phyloP scores from a whole-genome alignment of 2,113 vertebrate species.

The Pimephales promelas region DNA sequence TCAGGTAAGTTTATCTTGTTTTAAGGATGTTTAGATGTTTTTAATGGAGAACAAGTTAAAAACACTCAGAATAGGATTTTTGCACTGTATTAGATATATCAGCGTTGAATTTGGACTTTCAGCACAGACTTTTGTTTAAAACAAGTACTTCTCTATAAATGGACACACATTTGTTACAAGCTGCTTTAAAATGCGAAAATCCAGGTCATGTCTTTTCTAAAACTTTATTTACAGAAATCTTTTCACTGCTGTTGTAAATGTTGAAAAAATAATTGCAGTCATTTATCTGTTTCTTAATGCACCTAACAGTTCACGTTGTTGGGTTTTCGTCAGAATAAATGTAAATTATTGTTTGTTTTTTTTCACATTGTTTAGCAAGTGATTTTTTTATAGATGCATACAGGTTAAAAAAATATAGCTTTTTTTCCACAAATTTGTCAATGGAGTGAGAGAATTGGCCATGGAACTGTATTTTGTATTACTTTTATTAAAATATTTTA shows the following conservation, averaged over 20 bases:
- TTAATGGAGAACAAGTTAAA: background rate
- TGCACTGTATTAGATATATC: background rate
- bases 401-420: background rate
- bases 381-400: background rate
- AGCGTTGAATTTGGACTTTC: background rate
- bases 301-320: background rate
- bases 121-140: background rate
- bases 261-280: no score
- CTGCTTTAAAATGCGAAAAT: background rate
- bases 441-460: background rate
- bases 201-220: background rate
- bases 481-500: background rate
- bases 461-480: background rate
- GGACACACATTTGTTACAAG: background rate
- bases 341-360: constrained; percentile 4
- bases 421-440: background rate
- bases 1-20: constrained; percentile 3
- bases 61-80: background rate
- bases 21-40: background rate
- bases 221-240: background rate
- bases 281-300: no score
- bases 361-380: background rate
- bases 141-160: background rate
- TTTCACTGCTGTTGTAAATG: background rate
- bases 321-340: constrained; percentile 12